phyloP scores from a whole-genome alignment of 2,113 vertebrate species.

The Callorhinus ursinus region DNA sequence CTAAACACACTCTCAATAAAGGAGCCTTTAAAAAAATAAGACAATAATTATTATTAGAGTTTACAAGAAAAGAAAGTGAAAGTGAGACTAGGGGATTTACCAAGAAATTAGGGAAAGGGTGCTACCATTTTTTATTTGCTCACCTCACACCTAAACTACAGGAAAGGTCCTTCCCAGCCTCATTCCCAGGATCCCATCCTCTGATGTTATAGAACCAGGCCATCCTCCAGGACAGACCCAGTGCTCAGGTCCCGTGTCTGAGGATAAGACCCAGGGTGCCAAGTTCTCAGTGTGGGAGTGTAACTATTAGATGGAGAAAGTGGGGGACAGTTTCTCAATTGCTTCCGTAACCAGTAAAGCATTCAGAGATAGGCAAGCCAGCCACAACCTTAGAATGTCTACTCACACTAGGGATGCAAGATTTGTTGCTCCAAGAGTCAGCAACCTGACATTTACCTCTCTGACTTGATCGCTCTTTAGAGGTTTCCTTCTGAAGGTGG shows the following conservation, averaged over 20 bases:
- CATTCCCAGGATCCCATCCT: neutral
- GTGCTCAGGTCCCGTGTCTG: neutral
- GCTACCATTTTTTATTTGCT: neutral
- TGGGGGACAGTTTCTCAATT: neutral
- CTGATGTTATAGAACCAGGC: neutral
- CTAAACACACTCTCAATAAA: neutral
- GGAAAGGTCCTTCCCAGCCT: neutral
- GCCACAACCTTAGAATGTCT: neutral
- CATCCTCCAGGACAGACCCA: neutral
- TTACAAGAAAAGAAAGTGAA: neutral
- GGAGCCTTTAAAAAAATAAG: neutral
- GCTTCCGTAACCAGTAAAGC: neutral
- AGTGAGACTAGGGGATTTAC: neutral
- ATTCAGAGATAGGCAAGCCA: neutral
- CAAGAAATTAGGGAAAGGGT: neutral
- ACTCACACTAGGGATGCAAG: neutral
- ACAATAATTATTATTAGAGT: neutral
- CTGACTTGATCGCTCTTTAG: neutral
- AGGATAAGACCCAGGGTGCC: neutral
- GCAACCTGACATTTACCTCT: neutral
- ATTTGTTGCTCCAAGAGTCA: neutral
- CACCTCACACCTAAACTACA: neutral
- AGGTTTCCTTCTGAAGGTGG: neutral
- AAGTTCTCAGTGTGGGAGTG: neutral
- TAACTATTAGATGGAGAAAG: neutral